Evolutionary conservation across 2,797 vertebrate species (phyloP), one percentile per base, ranked within the genome.

Genomic region (Molothrus ater): DNA sequence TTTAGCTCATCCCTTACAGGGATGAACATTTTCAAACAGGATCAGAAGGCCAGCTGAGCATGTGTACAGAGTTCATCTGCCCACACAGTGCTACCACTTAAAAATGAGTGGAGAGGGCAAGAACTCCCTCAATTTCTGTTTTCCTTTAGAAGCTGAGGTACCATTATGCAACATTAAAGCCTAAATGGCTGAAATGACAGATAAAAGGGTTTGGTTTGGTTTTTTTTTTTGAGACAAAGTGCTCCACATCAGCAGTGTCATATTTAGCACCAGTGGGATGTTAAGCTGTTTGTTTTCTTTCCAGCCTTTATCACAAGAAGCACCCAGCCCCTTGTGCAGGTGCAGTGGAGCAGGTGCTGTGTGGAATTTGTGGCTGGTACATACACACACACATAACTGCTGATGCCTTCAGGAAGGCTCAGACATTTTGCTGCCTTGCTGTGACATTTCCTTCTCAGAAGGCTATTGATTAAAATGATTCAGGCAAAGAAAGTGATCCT

Each of bases 381-480:
- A 45, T 1, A 3, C 18, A 56, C 54, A 32, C 1, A 4, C 10
- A 32, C 45, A 14, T 0, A 0, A 12, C 42, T 76, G 64, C 51
- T 16, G 31, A 54, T 63, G 71, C 80, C 96, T 95, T 59, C 72
- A 95, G 83, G 75, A 95, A 38, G 78, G 38, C 91, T 92, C 95
- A 95, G 95, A 40, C 74, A 50, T 94, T 96, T 90, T 89, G 29
- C 69, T 87, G 5, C 53, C 88, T 91, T 89, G 53, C 78, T 74
- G 84, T 93, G 86, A 92, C 83, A 93, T 96, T 96, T 96, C 88
- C 80, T 86, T 80, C 93, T 87, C 80, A n/a, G 86, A 96, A 95
- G 65, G 54, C 79, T 96, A 96, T 96, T 95, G 96, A 97, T 96
- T 95, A 94, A 96, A 95, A 90, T 88, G 91, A 95, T 93, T 92